Base-by-base conservation (phyloP, 1,140 invertebrate genomes). In the Heliothis subflexa region DNA sequence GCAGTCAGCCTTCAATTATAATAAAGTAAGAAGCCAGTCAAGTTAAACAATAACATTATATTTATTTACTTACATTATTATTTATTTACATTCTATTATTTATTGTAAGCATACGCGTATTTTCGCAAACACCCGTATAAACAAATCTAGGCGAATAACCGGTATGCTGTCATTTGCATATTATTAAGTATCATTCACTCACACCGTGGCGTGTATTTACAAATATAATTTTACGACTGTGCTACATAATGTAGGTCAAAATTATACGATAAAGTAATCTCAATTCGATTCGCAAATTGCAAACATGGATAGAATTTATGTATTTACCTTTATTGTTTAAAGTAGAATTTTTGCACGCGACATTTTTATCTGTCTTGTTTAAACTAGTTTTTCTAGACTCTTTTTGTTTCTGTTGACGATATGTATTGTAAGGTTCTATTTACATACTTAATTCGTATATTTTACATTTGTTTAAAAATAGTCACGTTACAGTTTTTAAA, bases 171-270 rank as follows among this genome's bases (percentile, higher is more conserved):
- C 16, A 16, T 66, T 66, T 66, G 18, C 62, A 47, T 11, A 66
- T 40, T 40, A 40, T 40, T 40, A 40, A 9, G 16, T 47, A 18
- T 49, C 40, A 66, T 16, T 21, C 62, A 18, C 10, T 66, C 40
- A 66, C 62, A 66, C 62, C 62, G 62, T 47, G 62, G 16, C 16
- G n/a, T 40, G 9, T 62, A 45, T 45, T 45, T 47, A 66, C 40
- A 47, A 66, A 66, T 47, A 66, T 47, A 66, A 66, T 49, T 66
- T 66, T 47, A 66, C 62, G 62, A 66, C 21, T 47, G 16, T 64
- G 40, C 16, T 16, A n/a, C 40, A 66, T 66, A 66, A 66, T 66
- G 16, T 47, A 3, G 62, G 40, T 66, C 62, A 66, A 40, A 66
- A 47, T 64, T n/a, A 21, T 47, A 66, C 47, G 62, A 66, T 66